phyloP scores from a whole-genome alignment of 2,797 vertebrate species.

The Onychomys torridus region DNA sequence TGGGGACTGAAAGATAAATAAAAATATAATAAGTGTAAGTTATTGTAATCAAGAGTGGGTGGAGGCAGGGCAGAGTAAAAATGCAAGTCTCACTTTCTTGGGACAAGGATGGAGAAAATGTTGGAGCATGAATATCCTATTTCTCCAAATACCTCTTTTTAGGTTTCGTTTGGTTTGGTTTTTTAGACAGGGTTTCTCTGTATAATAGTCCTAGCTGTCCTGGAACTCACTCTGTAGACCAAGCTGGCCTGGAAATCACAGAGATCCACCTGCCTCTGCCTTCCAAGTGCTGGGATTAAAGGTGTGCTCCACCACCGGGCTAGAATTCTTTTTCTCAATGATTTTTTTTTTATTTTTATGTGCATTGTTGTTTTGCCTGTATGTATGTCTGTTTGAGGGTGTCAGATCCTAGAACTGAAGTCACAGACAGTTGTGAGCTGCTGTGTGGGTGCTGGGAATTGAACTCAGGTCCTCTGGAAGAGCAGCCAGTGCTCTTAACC shows the following conservation, averaged over 20 bases:
- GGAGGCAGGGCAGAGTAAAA: not conserved
- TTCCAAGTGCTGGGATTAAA: not conserved
- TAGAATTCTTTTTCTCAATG: not conserved
- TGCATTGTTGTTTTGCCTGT: not conserved
- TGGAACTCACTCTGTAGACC: not conserved
- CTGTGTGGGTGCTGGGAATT: not conserved
- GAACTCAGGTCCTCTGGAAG: not conserved
- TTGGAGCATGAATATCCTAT: not conserved
- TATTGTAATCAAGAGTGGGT: not conserved
- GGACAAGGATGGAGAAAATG: not conserved
- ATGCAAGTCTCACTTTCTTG: not conserved
- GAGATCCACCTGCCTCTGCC: not conserved
- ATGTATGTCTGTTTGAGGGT: not conserved
- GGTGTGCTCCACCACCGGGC: not conserved
- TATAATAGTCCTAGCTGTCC: not conserved
- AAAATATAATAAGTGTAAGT: not conserved
- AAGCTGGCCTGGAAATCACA: not conserved
- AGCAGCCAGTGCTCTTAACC: not conserved
- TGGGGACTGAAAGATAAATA: not conserved
- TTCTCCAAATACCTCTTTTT: not conserved
- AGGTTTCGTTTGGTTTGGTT: not conserved
- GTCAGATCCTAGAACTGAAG: not conserved
- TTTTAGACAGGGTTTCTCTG: not conserved
- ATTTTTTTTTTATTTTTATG: no score
- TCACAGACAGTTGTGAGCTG: not conserved